Evolutionary conservation across 2,888 invertebrate species (phyloP).

Genomic region (Electrophaes corylata): DNA sequence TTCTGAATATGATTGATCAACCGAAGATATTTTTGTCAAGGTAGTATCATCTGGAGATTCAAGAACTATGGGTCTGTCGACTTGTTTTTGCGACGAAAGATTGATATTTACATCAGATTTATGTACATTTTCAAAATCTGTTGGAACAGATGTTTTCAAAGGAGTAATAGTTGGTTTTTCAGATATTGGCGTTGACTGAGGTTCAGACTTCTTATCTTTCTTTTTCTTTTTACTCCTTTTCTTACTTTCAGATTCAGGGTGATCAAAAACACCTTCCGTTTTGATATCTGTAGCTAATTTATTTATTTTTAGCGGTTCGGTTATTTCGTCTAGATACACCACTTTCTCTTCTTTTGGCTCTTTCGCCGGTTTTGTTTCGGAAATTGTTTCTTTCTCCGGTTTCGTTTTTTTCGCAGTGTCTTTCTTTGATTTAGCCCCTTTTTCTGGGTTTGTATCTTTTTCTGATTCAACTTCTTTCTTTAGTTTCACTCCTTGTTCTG

Average conservation of each 20-base stretch:
- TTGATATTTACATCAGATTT: neutral
- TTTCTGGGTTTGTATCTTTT: neutral
- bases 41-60: neutral
- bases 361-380: neutral
- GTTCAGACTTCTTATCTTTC: conserved; percentile 55
- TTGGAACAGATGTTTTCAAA: conserved; percentile 9
- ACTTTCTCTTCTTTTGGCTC: neutral
- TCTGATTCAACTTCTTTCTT: neutral
- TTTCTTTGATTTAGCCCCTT: neutral
- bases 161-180: conserved; percentile 43
- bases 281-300: neutral
- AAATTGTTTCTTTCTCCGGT: neutral
- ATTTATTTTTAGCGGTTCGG: neutral
- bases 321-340: neutral
- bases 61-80: neutral
- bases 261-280: conserved; percentile 19
- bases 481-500: neutral
- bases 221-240: conserved; percentile 70
- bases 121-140: conserved; percentile 40
- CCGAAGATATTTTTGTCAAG: conserved; percentile 27
- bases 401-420: neutral
- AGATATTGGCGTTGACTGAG: conserved; percentile 32
- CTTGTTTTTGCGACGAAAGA: conserved; percentile 2
- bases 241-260: conserved; percentile 49
- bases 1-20: conserved; percentile 47